Evolutionary conservation across 2,888 invertebrate genomes (phyloP).

Genomic region (Cyclophora punctaria): DNA sequence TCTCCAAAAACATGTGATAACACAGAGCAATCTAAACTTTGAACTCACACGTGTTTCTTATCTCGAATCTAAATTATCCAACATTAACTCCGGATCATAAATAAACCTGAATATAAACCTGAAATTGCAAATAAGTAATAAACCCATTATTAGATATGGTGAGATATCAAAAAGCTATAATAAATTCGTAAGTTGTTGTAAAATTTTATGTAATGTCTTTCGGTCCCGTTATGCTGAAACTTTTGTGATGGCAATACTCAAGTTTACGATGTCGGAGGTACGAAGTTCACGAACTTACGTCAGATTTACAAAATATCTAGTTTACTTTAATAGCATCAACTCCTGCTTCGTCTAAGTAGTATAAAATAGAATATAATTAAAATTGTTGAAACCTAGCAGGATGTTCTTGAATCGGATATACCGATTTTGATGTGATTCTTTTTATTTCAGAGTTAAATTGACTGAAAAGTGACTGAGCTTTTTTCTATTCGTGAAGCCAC

Average conservation of each 20-base stretch:
- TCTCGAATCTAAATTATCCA: constrained; percentile 1
- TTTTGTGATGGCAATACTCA: constrained; percentile 49
- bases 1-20: constrained; percentile 4
- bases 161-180: constrained; percentile 67
- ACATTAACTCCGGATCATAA: constrained; percentile 19
- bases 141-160: constrained; percentile 59
- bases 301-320: no score
- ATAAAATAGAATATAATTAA: no score
- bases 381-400: no score
- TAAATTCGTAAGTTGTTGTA: constrained; percentile 65
- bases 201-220: constrained; percentile 65
- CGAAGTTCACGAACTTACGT: no score
- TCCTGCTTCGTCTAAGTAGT: no score
- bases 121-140: constrained; percentile 56
- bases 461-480: no score
- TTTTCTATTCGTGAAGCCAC: no score
- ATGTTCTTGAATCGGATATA: no score
- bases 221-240: constrained; percentile 51
- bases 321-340: no score
- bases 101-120: constrained; percentile 38
- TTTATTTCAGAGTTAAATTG: no score
- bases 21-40: constrained; percentile 3
- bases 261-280: constrained; percentile 43
- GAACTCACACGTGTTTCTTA: constrained; percentile 9
- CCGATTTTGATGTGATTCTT: no score